phyloP scores from a whole-genome alignment of 2,888 invertebrate genomes.

The Diplolepis rosae region DNA sequence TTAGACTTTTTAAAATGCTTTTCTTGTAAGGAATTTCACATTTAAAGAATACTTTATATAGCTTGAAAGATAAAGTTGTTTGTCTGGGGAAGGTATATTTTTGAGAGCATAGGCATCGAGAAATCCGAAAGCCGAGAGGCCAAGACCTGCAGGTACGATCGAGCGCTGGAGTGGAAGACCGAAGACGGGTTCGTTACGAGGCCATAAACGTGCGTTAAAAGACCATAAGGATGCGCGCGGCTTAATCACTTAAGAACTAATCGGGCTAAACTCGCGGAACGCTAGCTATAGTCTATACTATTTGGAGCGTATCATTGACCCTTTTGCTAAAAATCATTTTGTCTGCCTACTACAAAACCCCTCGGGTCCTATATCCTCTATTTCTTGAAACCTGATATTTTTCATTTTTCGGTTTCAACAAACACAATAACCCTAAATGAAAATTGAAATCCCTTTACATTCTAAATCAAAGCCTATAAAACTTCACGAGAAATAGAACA shows the following conservation, averaged over 20 bases:
- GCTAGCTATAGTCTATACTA: slow-evolving; percentile 50
- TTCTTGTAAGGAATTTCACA: neutral
- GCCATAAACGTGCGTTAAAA: slow-evolving; percentile 68
- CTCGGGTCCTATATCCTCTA: neutral
- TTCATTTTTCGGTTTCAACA: neutral
- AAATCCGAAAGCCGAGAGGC: slow-evolving; percentile 35
- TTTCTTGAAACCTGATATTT: neutral
- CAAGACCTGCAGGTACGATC: slow-evolving; percentile 37
- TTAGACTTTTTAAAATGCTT: neutral
- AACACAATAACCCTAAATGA: neutral
- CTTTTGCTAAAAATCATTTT: slow-evolving; percentile 38
- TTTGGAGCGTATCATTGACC: slow-evolving; percentile 53
- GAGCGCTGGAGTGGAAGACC: slow-evolving; percentile 52
- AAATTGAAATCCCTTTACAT: neutral
- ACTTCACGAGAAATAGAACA: no score
- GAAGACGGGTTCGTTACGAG: slow-evolving; percentile 69
- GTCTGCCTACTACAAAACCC: slow-evolving; percentile 23
- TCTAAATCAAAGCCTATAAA: neutral
- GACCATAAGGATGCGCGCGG: slow-evolving; percentile 63
- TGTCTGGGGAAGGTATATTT: slow-evolving; percentile 3
- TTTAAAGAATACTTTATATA: neutral
- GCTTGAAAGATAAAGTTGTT: slow-evolving; percentile 24
- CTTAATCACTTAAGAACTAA: slow-evolving; percentile 69
- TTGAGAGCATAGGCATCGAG: slow-evolving; percentile 9
- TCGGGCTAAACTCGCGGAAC: slow-evolving; percentile 61